Conservation (phyloP, 2,113 vertebrate genomes). For the Pseudorectes ferrugineus region DNA sequence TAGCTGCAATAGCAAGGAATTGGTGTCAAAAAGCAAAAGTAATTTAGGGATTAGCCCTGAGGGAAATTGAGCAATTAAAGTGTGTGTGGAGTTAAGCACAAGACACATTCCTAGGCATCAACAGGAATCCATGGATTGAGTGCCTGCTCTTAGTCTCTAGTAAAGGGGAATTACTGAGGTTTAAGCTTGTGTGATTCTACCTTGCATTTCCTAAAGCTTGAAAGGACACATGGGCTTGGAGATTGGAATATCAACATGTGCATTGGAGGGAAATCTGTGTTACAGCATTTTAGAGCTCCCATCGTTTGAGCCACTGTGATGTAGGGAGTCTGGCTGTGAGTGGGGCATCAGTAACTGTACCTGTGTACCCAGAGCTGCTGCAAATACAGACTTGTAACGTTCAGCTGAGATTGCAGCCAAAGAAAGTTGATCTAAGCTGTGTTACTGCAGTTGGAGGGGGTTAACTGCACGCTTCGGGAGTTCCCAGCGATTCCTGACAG, state of each 20-base stretch:
- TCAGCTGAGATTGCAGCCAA: not conserved
- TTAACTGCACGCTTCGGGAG: rapidly evolving
- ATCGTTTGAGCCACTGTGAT: not conserved
- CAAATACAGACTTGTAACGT: not conserved
- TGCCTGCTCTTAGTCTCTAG: not conserved
- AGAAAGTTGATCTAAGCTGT: not conserved
- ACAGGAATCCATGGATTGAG: not conserved
- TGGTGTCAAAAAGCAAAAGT: conserved; percentile 32
- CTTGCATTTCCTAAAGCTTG: not conserved
- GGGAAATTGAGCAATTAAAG: conserved; percentile 23
- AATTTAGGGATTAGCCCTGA: not conserved
- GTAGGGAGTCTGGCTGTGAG: not conserved
- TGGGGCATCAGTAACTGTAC: not conserved
- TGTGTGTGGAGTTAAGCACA: not conserved
- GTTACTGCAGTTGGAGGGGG: not conserved
- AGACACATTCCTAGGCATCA: not conserved
- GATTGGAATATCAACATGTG: not conserved
- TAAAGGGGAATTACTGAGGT: not conserved
- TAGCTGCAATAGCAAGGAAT: not conserved
- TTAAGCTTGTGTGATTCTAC: not conserved
- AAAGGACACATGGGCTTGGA: rapidly evolving
- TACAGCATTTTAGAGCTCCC: not conserved
- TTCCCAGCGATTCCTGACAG: not conserved
- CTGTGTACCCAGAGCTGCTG: not conserved
- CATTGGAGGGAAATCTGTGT: rapidly evolving